Conservation (phyloP, 2,888 invertebrate species). For the Cataglyphis livida region DNA sequence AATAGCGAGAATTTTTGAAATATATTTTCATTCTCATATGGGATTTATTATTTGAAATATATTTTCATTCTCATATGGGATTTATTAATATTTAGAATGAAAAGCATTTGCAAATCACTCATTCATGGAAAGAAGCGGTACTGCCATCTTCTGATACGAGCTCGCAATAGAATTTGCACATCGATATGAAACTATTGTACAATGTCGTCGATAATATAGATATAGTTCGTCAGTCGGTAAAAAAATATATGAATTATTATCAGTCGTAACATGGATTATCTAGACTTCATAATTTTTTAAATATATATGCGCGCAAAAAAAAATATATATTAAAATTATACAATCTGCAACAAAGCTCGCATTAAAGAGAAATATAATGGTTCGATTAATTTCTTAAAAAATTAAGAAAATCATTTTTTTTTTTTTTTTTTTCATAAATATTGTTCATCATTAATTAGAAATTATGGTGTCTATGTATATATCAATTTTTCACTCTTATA, state of each 20-base stretch:
- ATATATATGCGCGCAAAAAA: neutral
- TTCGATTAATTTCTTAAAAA: neutral
- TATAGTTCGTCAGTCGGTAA: conserved; percentile 35
- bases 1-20: neutral
- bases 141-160: conserved; percentile 35
- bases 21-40: neutral
- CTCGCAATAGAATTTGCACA: neutral
- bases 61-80: neutral
- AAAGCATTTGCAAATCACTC: neutral
- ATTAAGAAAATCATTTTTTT: neutral
- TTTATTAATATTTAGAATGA: neutral
- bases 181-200: conserved; percentile 12
- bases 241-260: conserved; percentile 36
- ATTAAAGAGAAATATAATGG: neutral
- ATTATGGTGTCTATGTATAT: neutral
- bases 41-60: neutral
- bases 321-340: neutral
- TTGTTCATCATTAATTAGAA: neutral
- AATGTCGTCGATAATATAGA: conserved; percentile 33
- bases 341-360: neutral
- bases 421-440: neutral
- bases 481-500: neutral
- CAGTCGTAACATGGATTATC: neutral
- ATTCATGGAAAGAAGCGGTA: conserved; percentile 6
- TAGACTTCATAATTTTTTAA: neutral